phyloP scores from a whole-genome alignment of 2,888 invertebrate species.

The Zootermopsis nevadensis region DNA sequence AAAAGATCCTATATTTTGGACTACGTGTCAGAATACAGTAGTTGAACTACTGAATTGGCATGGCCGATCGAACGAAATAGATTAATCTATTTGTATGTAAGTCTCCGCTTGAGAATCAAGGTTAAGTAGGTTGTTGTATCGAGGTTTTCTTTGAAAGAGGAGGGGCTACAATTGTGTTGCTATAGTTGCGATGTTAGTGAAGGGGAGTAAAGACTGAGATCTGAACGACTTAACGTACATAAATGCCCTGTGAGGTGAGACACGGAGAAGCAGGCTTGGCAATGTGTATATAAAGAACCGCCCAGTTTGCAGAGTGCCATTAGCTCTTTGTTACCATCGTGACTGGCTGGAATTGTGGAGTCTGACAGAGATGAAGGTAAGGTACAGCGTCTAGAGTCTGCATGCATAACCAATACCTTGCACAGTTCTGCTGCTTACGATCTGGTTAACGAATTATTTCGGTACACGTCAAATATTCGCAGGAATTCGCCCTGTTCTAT shows the following conservation, averaged over 20 bases:
- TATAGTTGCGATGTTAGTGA: not conserved
- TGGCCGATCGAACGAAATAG: not conserved
- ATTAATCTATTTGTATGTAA: not conserved
- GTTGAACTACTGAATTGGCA: not conserved
- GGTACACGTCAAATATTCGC: too few relatives aligned
- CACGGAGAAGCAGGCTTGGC: slow-evolving; percentile 1
- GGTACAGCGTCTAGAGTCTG: not conserved
- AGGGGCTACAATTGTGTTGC: not conserved
- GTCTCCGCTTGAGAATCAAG: not conserved
- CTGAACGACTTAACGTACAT: not conserved
- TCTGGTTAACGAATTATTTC: too few relatives aligned
- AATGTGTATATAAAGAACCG: slow-evolving; percentile 25
- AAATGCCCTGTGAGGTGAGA: not conserved
- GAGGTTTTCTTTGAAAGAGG: not conserved
- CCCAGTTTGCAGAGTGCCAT: slow-evolving; percentile 8
- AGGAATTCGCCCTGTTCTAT: too few relatives aligned
- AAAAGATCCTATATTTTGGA: too few relatives aligned
- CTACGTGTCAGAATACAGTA: too few relatives aligned
- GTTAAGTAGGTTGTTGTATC: slow-evolving; percentile 15
- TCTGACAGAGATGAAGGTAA: slow-evolving; percentile 25
- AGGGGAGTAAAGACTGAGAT: not conserved
- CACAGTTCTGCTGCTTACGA: too few relatives aligned
- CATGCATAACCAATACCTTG: not conserved
- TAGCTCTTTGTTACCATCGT: slow-evolving; percentile 9
- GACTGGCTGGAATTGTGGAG: not conserved